These are phyloP conservation scores for Bradysia coprophila DNA, from an alignment of 1,140 invertebrate genomes.

Conservation along the genomic window DNA sequence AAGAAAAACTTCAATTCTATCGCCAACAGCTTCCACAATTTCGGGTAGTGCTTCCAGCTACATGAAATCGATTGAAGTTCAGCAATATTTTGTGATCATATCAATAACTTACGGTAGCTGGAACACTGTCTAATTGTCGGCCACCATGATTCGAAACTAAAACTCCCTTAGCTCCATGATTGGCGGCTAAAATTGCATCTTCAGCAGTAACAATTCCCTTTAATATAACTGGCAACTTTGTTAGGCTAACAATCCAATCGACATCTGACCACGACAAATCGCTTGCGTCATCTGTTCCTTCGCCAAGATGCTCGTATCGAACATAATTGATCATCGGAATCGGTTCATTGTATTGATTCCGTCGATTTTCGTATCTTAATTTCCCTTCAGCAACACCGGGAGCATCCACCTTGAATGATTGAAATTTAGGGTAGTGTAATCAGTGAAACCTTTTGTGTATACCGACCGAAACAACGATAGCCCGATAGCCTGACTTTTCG, in stretches of 20 bases:
- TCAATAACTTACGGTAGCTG: slow-evolving; percentile 44
- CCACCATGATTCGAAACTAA: slow-evolving; percentile 87
- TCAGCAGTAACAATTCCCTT: slow-evolving; percentile 80
- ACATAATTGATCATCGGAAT: slow-evolving; percentile 53
- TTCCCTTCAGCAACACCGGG: slow-evolving; percentile 10
- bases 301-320: too few relatives aligned
- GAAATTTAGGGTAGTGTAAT: neutral
- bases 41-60: slow-evolving; percentile 77
- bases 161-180: slow-evolving; percentile 58
- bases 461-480: slow-evolving; percentile 80
- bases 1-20: slow-evolving; percentile 61
- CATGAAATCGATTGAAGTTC: slow-evolving; percentile 9
- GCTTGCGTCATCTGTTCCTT: too few relatives aligned
- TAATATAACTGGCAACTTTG: slow-evolving; percentile 62
- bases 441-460: slow-evolving; percentile 44
- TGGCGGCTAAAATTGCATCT: slow-evolving; percentile 58
- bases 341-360: slow-evolving; percentile 53
- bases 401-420: neutral
- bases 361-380: slow-evolving; percentile 48
- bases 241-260: slow-evolving; percentile 57
- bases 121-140: slow-evolving; percentile 70
- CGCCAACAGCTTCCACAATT: slow-evolving; percentile 54
- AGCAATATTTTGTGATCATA: slow-evolving; percentile 15
- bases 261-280: slow-evolving; percentile 68
- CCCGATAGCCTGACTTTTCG: slow-evolving; percentile 67